Base-by-base conservation (phyloP, 2,888 invertebrate genomes). In the Tridacna gigas region DNA sequence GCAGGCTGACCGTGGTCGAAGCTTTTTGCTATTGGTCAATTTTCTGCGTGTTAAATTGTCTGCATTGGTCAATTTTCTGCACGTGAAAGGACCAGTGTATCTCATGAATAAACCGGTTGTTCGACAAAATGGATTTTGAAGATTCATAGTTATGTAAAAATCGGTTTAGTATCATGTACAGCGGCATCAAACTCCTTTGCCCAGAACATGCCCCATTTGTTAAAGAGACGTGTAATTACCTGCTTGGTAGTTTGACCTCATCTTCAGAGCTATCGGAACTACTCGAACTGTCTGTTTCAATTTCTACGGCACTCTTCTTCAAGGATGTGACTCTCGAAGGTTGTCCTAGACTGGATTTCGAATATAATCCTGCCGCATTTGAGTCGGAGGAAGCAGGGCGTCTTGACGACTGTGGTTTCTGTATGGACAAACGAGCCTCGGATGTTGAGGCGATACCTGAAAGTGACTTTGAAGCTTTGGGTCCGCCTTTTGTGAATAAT, bases 201-300 rank as follows among this genome's bases (percentile, higher is more conserved):
- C n/a, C n/a, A n/a, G n/a, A n/a, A n/a, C n/a, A n/a, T n/a, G n/a
- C n/a, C n/a, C n/a, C 56, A 18, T n/a, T 56, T 9, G 2, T 56
- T n/a, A 18, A 18, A n/a, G n/a, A 5, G 18, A 3, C n/a, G 20
- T 20, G 9, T 3, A 5, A 20, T 67, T 67, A 67, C 67, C 67
- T 67, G 26, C 18, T 37, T 0, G 37, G 45, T 0, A 67, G 37
- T 13, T 28, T 15, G 18, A 67, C 67, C 45, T 67, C 20, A 11
- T 45, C 67, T 0, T 67, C 67, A 0, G 67, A 67, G n/a, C 45
- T 67, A 67, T 67, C 67, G 5, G 67, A 67, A 37, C 28, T 28
- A 45, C 20, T 45, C 15, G 67, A 67, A n/a, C 67, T 67, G 15
- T 28, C 28, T 28, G 28, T 45, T 13, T 67, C 67, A 4, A 67